Evolutionary conservation across 2,113 vertebrate species (phyloP).

Genomic region (Thryonomys swinderianus): DNA sequence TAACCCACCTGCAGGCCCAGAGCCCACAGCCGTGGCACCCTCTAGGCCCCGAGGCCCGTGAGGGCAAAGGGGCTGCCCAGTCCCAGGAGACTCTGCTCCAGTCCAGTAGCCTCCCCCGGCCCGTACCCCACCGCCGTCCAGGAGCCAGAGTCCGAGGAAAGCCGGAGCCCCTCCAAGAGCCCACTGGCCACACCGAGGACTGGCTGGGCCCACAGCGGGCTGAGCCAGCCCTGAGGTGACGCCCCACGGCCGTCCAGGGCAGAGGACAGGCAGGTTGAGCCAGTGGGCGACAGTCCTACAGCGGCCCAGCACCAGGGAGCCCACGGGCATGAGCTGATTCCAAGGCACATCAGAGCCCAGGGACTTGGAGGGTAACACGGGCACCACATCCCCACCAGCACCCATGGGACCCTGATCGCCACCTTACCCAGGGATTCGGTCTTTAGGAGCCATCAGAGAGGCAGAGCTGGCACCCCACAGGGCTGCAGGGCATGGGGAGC

Average conservation of each 20-base stretch:
- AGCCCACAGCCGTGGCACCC: not conserved
- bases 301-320: no score
- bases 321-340: not conserved
- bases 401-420: not conserved
- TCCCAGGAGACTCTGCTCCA: not conserved
- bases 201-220: not conserved
- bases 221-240: no score
- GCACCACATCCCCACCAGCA: not conserved
- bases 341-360: not conserved
- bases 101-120: not conserved
- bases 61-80: not conserved
- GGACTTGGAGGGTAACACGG: not conserved
- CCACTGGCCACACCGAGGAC: not conserved
- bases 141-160: no score
- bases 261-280: not conserved
- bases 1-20: not conserved
- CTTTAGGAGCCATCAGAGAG: not conserved
- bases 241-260: not conserved
- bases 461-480: not conserved
- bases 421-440: not conserved
- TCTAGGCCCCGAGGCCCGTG: not conserved
- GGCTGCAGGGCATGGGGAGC: not conserved
- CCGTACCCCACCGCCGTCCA: not conserved
- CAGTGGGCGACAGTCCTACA: not conserved
- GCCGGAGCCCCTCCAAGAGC: not conserved